Evolutionary conservation across 2,113 vertebrate genomes (phyloP), one percentile per base, ranked within the genome.

Genomic region (Psephotus haematonotus): DNA sequence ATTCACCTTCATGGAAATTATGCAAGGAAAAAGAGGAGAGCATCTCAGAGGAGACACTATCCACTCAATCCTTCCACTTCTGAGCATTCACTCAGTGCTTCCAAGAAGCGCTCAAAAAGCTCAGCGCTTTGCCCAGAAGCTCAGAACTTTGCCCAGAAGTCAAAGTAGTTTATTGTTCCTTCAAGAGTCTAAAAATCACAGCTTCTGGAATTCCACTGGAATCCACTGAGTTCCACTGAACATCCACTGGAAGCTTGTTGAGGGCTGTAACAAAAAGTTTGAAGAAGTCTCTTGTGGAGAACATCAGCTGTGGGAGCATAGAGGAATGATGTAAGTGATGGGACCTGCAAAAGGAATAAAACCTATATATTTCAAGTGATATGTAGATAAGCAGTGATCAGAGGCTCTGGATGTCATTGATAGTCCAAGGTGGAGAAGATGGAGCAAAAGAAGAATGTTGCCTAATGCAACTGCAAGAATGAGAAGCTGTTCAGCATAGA

Each of bases 31-130:
- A 93, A 64, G 44, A 86, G 28, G 10, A 90, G 46, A 22, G 27
- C 60, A 78, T 91, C 91, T 93, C 96, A 91, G 76, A 96, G 71
- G 88, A 93, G 72, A 74, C 52, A 59, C 72, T 91, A 92, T 47
- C 62, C 59, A 82, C 80, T 92, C 71, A 72, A 75, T 69, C 37
- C 80, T 91, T 88, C 63, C 29, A 83, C 68, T 81, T 92, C 86
- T 92, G 53, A 74, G 83, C 80, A 94, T 69, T 83, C 88, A 64
- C 72, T 86, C 86, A 91, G 31, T 8, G 17, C 60, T 94, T 80
- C 72, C 77, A 94, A 93, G 28, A 39, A 39, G 39, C 39, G 11
- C 39, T 39, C 39, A 39, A 39, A 39, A 39, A 39, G 39, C 39
- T 39, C 39, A 39, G 39, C 12, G 39, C 39, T 39, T 39, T 39